Evolutionary conservation across 2,888 invertebrate genomes (phyloP).

Genomic region (Melieria crassipennis): DNA sequence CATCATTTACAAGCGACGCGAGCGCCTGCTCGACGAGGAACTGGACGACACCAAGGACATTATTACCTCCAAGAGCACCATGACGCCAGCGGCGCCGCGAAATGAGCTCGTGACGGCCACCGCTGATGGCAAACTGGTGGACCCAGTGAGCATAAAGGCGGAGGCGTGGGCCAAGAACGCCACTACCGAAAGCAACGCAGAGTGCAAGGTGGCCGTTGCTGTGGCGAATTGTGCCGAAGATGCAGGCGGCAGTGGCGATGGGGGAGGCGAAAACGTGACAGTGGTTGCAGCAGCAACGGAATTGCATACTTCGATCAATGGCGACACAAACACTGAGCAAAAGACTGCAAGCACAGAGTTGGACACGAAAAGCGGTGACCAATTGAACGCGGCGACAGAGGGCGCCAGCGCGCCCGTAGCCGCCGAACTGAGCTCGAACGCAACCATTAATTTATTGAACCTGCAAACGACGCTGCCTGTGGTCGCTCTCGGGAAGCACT

Average conservation of each 20-base stretch:
- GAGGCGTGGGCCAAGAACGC: neutral
- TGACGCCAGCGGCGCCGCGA: slow-evolving; percentile 31
- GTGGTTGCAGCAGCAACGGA: neutral
- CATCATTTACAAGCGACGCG: slow-evolving; percentile 76
- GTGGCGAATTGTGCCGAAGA: neutral
- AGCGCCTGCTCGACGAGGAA: slow-evolving; percentile 64
- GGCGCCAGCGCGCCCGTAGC: neutral
- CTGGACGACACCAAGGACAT: slow-evolving; percentile 64
- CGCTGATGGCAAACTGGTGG: slow-evolving; percentile 5
- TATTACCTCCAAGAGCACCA: slow-evolving; percentile 60
- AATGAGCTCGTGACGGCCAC: slow-evolving; percentile 28
- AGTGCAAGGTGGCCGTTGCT: neutral
- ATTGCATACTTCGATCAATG: neutral
- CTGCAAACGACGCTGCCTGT: slow-evolving; percentile 35
- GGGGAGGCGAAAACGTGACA: neutral
- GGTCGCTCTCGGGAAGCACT: neutral
- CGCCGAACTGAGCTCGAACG: neutral
- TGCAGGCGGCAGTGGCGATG: neutral
- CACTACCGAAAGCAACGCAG: neutral
- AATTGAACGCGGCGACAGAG: neutral
- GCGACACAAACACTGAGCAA: neutral
- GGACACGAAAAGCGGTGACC: neutral
- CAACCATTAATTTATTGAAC: neutral
- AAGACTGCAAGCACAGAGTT: neutral
- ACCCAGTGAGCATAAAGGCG: neutral